A percentile compares a stretch with the other conserved stretches of the same genome.
These are phyloP conservation scores for Eupsittula cactorum DNA, from an alignment of 2,113 vertebrate species.

Conservation along the genomic window DNA sequence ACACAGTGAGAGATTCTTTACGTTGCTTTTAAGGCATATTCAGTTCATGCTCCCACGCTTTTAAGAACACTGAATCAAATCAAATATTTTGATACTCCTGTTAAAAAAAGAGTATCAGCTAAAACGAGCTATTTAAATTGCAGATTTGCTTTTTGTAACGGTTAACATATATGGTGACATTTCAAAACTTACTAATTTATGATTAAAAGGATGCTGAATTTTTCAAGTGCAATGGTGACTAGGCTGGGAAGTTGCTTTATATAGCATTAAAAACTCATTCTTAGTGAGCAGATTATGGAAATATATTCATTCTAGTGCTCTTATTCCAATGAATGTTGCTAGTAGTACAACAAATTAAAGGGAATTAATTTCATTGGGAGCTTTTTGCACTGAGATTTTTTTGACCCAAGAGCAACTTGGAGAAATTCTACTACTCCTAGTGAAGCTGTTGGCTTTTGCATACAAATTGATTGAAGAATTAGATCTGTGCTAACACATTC, in stretches of 20 bases:
- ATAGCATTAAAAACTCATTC: not conserved
- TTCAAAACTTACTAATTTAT: slow-evolving; percentile 35
- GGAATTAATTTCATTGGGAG: not conserved
- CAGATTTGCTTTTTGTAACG: slow-evolving; percentile 6
- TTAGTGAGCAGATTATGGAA: not conserved
- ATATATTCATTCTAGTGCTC: not conserved
- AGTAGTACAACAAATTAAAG: slow-evolving; percentile 20
- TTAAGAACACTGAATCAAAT: slow-evolving; percentile 38
- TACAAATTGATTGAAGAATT: not conserved
- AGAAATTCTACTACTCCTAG: not conserved
- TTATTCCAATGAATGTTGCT: slow-evolving; percentile 3
- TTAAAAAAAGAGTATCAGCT: not conserved
- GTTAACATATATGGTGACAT: slow-evolving; percentile 17
- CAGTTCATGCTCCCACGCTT: slow-evolving; percentile 6
- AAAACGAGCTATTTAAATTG: not conserved
- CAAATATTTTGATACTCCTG: slow-evolving; percentile 1
- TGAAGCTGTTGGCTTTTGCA: not conserved
- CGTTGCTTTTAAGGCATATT: not conserved
- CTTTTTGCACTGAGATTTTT: not conserved
- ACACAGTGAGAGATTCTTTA: not conserved
- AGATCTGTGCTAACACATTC: not conserved
- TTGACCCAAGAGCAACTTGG: not conserved
- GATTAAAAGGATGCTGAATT: slow-evolving; percentile 13
- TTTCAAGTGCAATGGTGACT: not conserved
- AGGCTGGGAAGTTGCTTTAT: not conserved